These are phyloP conservation scores for Festucalex cinctus DNA, from an alignment of 2,113 vertebrate genomes.

Conservation along the genomic window DNA sequence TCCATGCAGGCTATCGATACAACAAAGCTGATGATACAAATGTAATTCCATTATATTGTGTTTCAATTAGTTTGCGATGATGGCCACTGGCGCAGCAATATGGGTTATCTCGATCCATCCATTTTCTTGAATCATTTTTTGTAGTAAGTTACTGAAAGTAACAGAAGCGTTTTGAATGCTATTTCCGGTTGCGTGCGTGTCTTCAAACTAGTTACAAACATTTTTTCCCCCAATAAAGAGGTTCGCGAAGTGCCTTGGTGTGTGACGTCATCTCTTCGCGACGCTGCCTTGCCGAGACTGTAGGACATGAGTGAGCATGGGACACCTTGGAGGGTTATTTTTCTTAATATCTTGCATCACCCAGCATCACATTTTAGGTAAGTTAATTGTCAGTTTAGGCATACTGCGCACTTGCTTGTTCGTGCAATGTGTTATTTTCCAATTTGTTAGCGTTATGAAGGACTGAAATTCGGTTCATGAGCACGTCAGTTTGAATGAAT, in stretches of 20 bases:
- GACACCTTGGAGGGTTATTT: slow-evolving; percentile 41
- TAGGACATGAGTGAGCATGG: slow-evolving; percentile 61
- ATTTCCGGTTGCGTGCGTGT: not conserved
- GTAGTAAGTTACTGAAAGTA: not conserved
- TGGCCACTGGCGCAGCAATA: too few species aligned
- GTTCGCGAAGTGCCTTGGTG: not conserved
- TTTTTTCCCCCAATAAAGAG: too few species aligned
- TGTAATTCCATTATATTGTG: too few species aligned
- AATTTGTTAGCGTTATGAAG: not conserved
- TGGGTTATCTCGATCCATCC: too few species aligned
- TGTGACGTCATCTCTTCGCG: slow-evolving; percentile 60
- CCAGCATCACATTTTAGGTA: slow-evolving; percentile 30
- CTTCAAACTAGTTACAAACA: not conserved
- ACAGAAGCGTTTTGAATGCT: not conserved
- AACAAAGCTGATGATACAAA: too few species aligned
- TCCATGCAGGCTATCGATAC: too few species aligned
- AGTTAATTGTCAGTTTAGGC: not conserved
- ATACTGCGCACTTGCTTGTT: not conserved
- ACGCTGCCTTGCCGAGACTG: not conserved
- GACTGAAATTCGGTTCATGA: not conserved
- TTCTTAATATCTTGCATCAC: slow-evolving; percentile 14
- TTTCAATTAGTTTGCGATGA: too few species aligned
- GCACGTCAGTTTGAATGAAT: slow-evolving; percentile 21
- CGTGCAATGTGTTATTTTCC: not conserved
- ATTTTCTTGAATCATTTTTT: not conserved